Conservation (phyloP, 2,797 vertebrate genomes). For the Limnodromus scolopaceus region DNA sequence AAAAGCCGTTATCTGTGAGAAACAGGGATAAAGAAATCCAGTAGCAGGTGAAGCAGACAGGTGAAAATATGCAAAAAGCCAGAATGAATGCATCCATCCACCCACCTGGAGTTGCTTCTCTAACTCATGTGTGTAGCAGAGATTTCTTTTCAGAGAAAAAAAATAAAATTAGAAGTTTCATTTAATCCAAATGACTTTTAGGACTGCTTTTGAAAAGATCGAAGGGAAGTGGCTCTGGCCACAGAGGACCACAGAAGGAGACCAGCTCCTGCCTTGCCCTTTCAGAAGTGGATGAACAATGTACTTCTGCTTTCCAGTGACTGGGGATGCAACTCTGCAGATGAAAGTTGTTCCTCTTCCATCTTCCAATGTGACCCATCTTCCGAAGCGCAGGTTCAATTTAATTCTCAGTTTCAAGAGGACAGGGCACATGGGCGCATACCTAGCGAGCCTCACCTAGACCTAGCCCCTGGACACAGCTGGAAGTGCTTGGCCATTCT, state of each 20-base stretch:
- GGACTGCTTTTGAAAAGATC: not conserved
- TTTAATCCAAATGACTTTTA: not conserved
- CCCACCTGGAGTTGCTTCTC: not conserved
- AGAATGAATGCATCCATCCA: not conserved
- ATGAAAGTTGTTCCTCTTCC: not conserved
- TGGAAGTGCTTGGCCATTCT: not conserved
- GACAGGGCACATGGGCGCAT: not conserved
- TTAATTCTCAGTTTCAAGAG: not conserved
- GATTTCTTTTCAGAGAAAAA: not conserved
- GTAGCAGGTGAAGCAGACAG: not conserved
- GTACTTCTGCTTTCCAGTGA: not conserved
- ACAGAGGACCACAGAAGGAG: not conserved
- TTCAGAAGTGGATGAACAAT: not conserved
- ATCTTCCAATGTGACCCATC: too few relatives aligned
- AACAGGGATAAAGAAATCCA: not conserved
- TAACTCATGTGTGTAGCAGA: not conserved
- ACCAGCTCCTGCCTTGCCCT: not conserved
- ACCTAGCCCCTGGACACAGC: not conserved
- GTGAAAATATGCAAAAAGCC: not conserved
- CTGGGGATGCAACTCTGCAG: not conserved
- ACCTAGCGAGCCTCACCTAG: not conserved
- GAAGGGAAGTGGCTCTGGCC: not conserved
- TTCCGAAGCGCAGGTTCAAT: not conserved
- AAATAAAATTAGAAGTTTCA: not conserved
- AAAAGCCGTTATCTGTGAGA: not conserved